A percentile compares a stretch with the other conserved stretches of the same genome.
Evolutionary conservation across 2,888 invertebrate species (phyloP).

Genomic region (Caenorhabditis angaria): DNA sequence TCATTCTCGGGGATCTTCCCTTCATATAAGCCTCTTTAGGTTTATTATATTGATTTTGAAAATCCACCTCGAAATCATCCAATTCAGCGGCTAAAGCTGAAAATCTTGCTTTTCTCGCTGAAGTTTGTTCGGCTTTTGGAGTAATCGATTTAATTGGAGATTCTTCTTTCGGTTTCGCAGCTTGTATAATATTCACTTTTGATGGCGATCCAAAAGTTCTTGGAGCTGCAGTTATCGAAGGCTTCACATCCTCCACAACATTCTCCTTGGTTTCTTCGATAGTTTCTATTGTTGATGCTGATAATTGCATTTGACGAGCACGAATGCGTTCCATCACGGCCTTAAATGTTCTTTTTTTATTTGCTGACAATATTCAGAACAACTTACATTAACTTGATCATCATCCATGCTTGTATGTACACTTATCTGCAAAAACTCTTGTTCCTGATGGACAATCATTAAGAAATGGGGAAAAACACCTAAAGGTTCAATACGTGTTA

Average conservation of each 20-base stretch:
- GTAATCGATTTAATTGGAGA: background rate
- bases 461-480: background rate
- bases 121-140: conserved; percentile 3
- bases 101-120: conserved; percentile 15
- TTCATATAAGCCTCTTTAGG: conserved; percentile 56
- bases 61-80: conserved; percentile 35
- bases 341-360: conserved; percentile 15
- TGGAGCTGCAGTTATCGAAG: conserved; percentile 8
- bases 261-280: conserved; percentile 45
- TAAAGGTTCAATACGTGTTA: background rate
- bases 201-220: conserved; percentile 25
- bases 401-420: background rate
- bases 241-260: conserved; percentile 12
- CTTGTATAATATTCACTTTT: conserved; percentile 2
- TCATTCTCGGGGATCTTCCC: conserved; percentile 51
- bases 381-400: conserved; percentile 6
- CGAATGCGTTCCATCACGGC: conserved; percentile 50
- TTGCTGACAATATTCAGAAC: background rate
- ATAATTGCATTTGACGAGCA: conserved; percentile 34
- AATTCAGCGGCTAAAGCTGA: conserved; percentile 16
- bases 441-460: background rate
- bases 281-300: too few species aligned
- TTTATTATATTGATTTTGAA: conserved; percentile 23
- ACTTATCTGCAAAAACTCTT: background rate
- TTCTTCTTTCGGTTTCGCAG: background rate